Conservation (phyloP, 92 coral and sea anemone species). For the Epizoanthus stellaris region DNA sequence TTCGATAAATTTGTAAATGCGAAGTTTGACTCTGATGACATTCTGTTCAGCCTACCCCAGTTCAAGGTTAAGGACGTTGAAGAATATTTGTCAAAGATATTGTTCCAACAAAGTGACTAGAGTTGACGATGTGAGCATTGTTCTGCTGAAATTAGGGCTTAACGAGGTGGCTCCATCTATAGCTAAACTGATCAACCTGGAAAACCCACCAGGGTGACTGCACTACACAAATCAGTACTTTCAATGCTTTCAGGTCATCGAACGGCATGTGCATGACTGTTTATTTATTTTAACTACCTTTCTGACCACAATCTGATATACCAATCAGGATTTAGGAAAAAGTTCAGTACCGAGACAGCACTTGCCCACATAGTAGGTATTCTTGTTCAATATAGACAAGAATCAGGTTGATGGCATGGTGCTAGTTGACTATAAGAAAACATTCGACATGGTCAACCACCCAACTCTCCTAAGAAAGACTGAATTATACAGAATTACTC, state of each 20-base stretch:
- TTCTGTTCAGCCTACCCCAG: constrained; percentile 34
- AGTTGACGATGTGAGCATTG: constrained; percentile 38
- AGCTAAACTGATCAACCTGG: constrained; percentile 35
- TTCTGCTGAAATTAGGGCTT: constrained; percentile 20
- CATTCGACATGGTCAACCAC: too few relatives aligned
- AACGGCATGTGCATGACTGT: not conserved
- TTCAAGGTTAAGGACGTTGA: constrained; percentile 22
- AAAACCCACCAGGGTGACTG: not conserved
- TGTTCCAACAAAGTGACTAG: constrained; percentile 35
- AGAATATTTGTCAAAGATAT: constrained; percentile 29
- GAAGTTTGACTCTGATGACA: not conserved
- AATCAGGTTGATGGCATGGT: not conserved
- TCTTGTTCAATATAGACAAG: not conserved
- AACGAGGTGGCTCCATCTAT: constrained; percentile 20
- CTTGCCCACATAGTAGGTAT: constrained; percentile 14
- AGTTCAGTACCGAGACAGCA: constrained; percentile 14
- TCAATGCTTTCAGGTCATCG: not conserved
- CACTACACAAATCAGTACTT: not conserved
- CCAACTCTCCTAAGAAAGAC: too few relatives aligned
- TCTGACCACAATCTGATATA: not conserved
- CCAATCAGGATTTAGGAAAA: constrained; percentile 12
- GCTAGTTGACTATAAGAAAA: not conserved
- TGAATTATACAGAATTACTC: too few relatives aligned
- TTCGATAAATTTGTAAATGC: not conserved
- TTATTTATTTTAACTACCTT: not conserved